Base-by-base conservation (phyloP, 1,140 invertebrate genomes). In the Bombus pascuorum region DNA sequence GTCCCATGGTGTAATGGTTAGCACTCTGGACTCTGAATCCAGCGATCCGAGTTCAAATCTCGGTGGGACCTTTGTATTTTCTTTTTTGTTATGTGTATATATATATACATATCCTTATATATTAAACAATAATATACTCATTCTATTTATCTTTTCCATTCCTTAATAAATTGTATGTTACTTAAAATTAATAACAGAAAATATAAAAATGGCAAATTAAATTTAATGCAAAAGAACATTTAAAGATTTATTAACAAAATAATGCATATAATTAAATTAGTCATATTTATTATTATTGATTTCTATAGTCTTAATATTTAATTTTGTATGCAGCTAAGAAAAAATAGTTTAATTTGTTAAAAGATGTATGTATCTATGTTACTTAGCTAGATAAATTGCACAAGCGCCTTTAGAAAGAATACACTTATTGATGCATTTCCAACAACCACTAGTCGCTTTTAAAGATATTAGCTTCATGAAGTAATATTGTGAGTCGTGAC, bases 11-110 rank as follows among this genome's bases (percentile, higher is more conserved):
- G 88, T 96, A 97, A 96, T 96, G 96, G 96, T 96, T 96, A 97
- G 96, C 96, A 97, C 96, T 97, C 96, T 96, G 96, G 96, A 97
- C 96, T 97, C 96, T 97, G 96, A 97, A 97, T 97, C 96, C 96
- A 96, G 96, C 96, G 96, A 96, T 96, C 95, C 95, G 96, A 96
- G 96, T 96, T 96, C 96, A 96, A 96, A 95, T 96, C 95, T 96
- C 95, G 95, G 94, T 95, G 93, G 94, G 92, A 95, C 93, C 94
- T 95, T 10, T 8, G 34, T 59, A 65, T 5, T 13, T 39, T 42
- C 85, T 81, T 88, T 32, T 39, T 28, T 85, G 72, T 85, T 5
- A 37, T 73, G 4, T 22, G 34, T 34, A 1, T 34, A 34, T 34
- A 34, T 34, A 53, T 25, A 74, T 39, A 18, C 28, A n/a, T 57